Evolutionary conservation across 2,797 vertebrate genomes (phyloP).

Genomic region (Telmatherina bonti): DNA sequence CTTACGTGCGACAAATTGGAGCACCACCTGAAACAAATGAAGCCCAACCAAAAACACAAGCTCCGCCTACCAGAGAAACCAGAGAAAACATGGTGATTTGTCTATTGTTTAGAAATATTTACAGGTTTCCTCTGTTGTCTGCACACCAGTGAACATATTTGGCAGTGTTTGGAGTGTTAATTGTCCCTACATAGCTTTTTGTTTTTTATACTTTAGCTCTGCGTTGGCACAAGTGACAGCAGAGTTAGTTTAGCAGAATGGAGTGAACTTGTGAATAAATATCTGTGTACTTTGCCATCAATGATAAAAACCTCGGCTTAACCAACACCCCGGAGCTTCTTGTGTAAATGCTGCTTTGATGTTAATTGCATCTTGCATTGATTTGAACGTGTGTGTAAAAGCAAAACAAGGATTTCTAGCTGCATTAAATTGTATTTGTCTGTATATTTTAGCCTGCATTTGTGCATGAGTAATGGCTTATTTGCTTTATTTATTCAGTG

Average conservation of each 20-base stretch:
- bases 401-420: slow-evolving; percentile 37
- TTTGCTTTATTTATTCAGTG: slow-evolving; percentile 15
- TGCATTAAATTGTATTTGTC: slow-evolving; percentile 2
- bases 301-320: slow-evolving; percentile 50
- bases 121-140: slow-evolving; percentile 6
- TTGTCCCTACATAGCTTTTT: slow-evolving; percentile 11
- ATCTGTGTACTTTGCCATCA: slow-evolving; percentile 23
- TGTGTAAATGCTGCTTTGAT: slow-evolving; percentile 60
- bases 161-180: not conserved
- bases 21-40: slow-evolving; percentile 63
- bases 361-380: slow-evolving; percentile 55
- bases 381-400: slow-evolving; percentile 43
- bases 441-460: slow-evolving; percentile 31
- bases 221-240: not conserved
- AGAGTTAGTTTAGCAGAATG: slow-evolving; percentile 19
- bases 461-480: slow-evolving; percentile 27
- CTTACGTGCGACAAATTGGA: slow-evolving; percentile 67
- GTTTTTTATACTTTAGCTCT: slow-evolving; percentile 33
- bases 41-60: slow-evolving; percentile 39
- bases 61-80: slow-evolving; percentile 29
- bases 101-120: slow-evolving; percentile 28
- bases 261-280: slow-evolving; percentile 15
- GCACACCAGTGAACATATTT: slow-evolving; percentile 8
- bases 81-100: slow-evolving; percentile 31
- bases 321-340: slow-evolving; percentile 45